A percentile compares a stretch with the other conserved stretches of the same genome.
phyloP scores from a whole-genome alignment of 2,797 vertebrate species.

The Vultur gryphus region DNA sequence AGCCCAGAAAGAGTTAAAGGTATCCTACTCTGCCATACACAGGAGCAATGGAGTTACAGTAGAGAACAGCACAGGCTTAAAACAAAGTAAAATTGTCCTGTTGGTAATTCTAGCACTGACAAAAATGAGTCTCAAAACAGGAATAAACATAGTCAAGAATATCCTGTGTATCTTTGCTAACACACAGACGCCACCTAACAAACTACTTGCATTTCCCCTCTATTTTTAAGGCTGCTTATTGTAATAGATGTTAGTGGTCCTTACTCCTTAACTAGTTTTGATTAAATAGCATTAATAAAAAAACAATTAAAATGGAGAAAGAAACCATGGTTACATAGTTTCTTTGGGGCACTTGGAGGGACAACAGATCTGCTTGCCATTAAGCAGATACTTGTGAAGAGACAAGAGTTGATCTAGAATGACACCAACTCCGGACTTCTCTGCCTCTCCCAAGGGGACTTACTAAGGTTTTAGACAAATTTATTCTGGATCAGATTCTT shows the following conservation, averaged over 20 bases:
- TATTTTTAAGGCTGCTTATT: not conserved
- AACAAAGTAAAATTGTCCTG: not conserved
- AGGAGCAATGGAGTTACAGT: not conserved
- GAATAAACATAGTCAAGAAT: not conserved
- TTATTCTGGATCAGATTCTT: not conserved
- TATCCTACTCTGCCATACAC: not conserved
- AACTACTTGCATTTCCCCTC: not conserved
- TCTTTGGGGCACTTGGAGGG: not conserved
- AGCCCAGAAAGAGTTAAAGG: not conserved
- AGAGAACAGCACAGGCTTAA: not conserved
- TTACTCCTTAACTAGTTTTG: not conserved
- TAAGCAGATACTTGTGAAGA: not conserved
- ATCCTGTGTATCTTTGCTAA: not conserved
- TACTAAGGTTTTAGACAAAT: not conserved
- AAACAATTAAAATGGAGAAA: not conserved
- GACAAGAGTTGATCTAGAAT: not conserved
- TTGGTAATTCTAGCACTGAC: not conserved
- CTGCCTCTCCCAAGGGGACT: not conserved
- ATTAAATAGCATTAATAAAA: not conserved
- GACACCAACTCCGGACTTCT: not conserved
- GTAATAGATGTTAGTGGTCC: not conserved
- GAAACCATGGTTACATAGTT: not conserved
- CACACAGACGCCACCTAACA: not conserved
- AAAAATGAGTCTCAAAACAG: not conserved
- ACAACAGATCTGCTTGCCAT: not conserved